Evolutionary conservation across 2,888 invertebrate genomes (phyloP), one percentile per base, ranked within the genome.

Genomic region (Amphimallon solstitiale): DNA sequence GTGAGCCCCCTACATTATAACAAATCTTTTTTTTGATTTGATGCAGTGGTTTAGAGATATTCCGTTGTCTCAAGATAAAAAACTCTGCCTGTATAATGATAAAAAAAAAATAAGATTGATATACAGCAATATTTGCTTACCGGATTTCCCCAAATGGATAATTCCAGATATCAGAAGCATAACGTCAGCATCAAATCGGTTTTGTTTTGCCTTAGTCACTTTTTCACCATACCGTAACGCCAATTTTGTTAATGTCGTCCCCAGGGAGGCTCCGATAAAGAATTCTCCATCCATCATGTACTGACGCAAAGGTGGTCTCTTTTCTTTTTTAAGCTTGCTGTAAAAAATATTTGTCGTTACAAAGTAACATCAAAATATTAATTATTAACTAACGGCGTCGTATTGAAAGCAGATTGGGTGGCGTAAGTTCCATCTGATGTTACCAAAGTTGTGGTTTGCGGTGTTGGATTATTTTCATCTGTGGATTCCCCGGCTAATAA

Each of bases 351-450:
- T 45, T 15, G 3, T 10, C 7, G 17, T 48, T 37, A 46, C 6
- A 40, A 49, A 49, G 29, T 15, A 17, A 7, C 5, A 62, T 17
- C 38, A 29, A 40, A 19, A 10, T 35, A 56, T 43, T 40, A 14
- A 14, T 7, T 37, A 46, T 62, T 35, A 56, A 86, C 90, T 86
- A 81, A 91, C 89, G 88, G 86, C 19, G 90, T 86, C 73, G 94
- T 85, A 78, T 94, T 97, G 83, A 98, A 97, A 43, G 97, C 98
- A 71, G 97, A 97, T 84, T 99, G 98, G 2, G 97, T 93, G 21
- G 98, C 99, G 82, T 99, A 99, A 0, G 98, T 98, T 15, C 99
- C 99, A 85, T 99, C 99, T 35, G 98, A 98, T 48, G 99, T 99
- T 43, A 99, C 97, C 67, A 95, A 84, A 75, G 90, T 92, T 1